phyloP scores from a whole-genome alignment of 1,140 invertebrate genomes.

The Paralvinella palmiformis region DNA sequence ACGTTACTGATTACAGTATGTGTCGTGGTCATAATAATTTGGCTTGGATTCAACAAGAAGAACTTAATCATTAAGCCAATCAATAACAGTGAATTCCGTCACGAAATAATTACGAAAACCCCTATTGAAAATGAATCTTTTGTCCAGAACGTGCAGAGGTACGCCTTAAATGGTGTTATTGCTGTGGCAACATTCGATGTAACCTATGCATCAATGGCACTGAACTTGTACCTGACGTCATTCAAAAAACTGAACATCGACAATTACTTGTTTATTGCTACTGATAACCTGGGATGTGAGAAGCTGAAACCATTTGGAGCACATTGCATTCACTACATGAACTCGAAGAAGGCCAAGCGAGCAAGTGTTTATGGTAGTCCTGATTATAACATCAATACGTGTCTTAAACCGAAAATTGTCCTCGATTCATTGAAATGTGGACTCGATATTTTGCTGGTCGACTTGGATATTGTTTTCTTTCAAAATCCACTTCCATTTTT shows the following conservation, averaged over 20 bases:
- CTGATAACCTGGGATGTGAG: neutral
- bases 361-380: neutral
- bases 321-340: neutral
- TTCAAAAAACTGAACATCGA: neutral
- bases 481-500: constrained; percentile 5
- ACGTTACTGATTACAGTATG: no score
- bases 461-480: constrained; percentile 13
- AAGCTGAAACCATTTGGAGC: neutral
- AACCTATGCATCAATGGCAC: neutral
- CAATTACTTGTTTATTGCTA: constrained; percentile 2
- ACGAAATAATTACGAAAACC: no score
- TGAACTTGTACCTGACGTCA: neutral
- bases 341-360: neutral
- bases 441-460: neutral
- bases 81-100: no score
- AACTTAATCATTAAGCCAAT: no score
- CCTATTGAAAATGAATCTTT: no score
- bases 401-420: constrained; percentile 3
- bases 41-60: no score
- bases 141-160: no score
- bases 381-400: neutral
- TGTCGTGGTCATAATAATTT: no score
- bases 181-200: no score
- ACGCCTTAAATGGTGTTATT: no score
- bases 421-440: neutral